A percentile compares a stretch with the other conserved stretches of the same genome.
Evolutionary conservation across 2,888 invertebrate genomes (phyloP).

Genomic region (Drosophila algonquin): DNA sequence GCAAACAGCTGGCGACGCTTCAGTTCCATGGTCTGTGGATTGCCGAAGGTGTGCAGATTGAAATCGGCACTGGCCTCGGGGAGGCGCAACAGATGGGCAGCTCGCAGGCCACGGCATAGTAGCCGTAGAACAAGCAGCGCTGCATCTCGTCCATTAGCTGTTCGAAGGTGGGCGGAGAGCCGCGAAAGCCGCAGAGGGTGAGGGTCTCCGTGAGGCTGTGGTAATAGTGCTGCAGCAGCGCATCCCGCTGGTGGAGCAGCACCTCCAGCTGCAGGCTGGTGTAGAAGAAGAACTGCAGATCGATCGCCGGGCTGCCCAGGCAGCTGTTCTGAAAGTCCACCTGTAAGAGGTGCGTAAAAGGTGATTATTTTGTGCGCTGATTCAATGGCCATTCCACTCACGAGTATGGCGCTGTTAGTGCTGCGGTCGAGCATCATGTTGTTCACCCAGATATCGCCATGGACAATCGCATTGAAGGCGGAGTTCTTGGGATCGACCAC

Average conservation of each 20-base stretch:
- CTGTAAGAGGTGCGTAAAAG: conserved; percentile 39
- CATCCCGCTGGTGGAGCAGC: conserved; percentile 61
- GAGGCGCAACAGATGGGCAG: conserved; percentile 74
- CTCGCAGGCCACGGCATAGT: conserved; percentile 71
- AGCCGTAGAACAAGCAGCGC: conserved; percentile 69
- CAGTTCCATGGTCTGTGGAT: conserved; percentile 51
- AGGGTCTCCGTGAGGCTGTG: conserved; percentile 62
- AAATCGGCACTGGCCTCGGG: conserved; percentile 58
- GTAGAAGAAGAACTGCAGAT: conserved; percentile 80
- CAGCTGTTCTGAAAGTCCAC: conserved; percentile 82
- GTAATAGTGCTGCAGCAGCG: conserved; percentile 72
- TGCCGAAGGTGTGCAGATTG: conserved; percentile 54
- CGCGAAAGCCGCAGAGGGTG: conserved; percentile 25
- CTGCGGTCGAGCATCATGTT: conserved; percentile 65
- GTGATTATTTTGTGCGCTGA: not conserved
- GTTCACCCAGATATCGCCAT: conserved; percentile 85
- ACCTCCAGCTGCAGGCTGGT: conserved; percentile 78
- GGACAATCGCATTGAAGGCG: conserved; percentile 83
- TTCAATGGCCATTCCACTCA: conserved; percentile 43
- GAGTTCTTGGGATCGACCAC: conserved; percentile 55
- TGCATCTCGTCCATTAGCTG: conserved; percentile 68
- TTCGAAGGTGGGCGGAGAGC: conserved; percentile 57
- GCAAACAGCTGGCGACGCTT: conserved; percentile 68
- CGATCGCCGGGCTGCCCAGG: conserved; percentile 80
- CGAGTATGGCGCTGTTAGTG: conserved; percentile 59